phyloP scores from a whole-genome alignment of 1,140 invertebrate species.

The Hyphantria cunea region DNA sequence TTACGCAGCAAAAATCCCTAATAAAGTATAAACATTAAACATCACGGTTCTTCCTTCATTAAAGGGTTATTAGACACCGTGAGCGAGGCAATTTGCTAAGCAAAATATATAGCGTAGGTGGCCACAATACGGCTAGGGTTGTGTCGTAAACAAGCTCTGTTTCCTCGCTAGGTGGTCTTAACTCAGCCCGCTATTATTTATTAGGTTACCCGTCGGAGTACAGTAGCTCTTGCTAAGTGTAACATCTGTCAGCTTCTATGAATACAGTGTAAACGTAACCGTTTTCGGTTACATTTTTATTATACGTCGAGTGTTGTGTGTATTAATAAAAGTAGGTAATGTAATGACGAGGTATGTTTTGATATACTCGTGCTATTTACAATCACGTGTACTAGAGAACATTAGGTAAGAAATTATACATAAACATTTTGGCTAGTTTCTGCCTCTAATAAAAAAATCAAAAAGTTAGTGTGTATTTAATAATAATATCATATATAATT shows the following conservation, averaged over 20 bases:
- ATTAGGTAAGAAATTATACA: too few relatives aligned
- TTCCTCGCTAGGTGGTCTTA: slow-evolving; percentile 74
- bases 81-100: slow-evolving; percentile 75
- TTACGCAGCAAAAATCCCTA: slow-evolving; percentile 24
- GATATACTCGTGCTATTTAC: too few relatives aligned
- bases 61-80: slow-evolving; percentile 73
- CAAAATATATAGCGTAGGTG: slow-evolving; percentile 75
- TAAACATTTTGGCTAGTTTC: too few relatives aligned
- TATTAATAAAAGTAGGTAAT: neutral
- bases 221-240: slow-evolving; percentile 59
- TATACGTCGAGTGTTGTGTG: neutral
- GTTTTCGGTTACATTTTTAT: slow-evolving; percentile 12
- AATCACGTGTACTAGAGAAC: too few relatives aligned
- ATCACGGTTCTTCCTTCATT: slow-evolving; percentile 61
- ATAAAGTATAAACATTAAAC: slow-evolving; percentile 32
- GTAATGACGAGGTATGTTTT: too few relatives aligned
- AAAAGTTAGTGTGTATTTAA: too few relatives aligned
- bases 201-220: slow-evolving; percentile 56
- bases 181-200: slow-evolving; percentile 75
- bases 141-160: slow-evolving; percentile 63
- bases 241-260: slow-evolving; percentile 53
- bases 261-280: slow-evolving; percentile 17
- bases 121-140: slow-evolving; percentile 61
- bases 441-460: too few relatives aligned
- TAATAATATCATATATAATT: too few relatives aligned